phyloP scores from a whole-genome alignment of 1,140 invertebrate species.

The Neoseiulus cucumeris region DNA sequence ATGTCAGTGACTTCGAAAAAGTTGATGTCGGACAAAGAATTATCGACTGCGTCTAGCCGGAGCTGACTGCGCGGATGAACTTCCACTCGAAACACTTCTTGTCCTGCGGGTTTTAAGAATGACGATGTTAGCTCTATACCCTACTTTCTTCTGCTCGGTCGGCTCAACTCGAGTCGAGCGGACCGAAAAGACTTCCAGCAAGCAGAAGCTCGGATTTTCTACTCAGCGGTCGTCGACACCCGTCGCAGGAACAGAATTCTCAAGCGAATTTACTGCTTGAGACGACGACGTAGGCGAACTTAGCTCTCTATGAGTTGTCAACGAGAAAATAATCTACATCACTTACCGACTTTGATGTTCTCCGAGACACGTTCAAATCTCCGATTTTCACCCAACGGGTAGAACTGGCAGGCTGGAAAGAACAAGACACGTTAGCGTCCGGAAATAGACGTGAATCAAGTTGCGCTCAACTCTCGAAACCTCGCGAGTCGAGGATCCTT shows the following conservation, averaged over 20 bases:
- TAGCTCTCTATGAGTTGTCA: background rate
- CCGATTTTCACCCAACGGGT: slow-evolving; percentile 48
- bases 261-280: too few relatives aligned
- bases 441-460: too few relatives aligned
- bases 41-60: slow-evolving; percentile 45
- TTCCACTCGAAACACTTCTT: slow-evolving; percentile 46
- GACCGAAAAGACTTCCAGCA: background rate
- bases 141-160: background rate
- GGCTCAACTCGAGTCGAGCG: background rate
- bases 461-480: too few relatives aligned
- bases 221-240: slow-evolving; percentile 8
- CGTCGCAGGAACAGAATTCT: too few relatives aligned
- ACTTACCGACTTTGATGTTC: slow-evolving; percentile 24
- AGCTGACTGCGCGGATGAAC: slow-evolving; percentile 49
- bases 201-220: slow-evolving; percentile 7
- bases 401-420: slow-evolving; percentile 53
- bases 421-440: background rate
- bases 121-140: background rate
- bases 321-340: background rate
- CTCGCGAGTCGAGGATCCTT: too few relatives aligned
- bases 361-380: slow-evolving; percentile 48
- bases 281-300: too few relatives aligned
- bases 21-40: slow-evolving; percentile 42
- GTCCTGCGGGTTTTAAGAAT: slow-evolving; percentile 34
- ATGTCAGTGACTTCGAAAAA: slow-evolving; percentile 47